phyloP scores from a whole-genome alignment of 2,113 vertebrate genomes.

The Cheilinus undulatus region DNA sequence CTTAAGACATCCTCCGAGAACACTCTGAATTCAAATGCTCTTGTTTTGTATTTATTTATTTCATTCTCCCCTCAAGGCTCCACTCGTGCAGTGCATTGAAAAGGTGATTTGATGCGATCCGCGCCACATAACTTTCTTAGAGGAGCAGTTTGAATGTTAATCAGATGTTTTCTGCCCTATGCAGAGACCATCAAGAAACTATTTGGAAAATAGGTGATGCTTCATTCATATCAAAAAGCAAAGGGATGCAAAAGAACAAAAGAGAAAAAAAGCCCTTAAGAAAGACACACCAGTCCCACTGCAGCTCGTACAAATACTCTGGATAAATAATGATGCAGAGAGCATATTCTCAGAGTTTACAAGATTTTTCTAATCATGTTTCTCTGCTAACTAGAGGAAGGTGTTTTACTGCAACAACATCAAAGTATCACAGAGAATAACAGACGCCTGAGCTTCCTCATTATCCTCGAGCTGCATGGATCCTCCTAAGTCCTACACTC shows the following conservation, averaged over 20 bases:
- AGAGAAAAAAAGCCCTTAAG: constrained; percentile 15
- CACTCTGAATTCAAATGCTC: constrained; percentile 55
- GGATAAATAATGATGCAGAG: constrained; percentile 53
- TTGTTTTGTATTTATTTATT: constrained; percentile 68
- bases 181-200: constrained; percentile 28
- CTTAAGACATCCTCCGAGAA: constrained; percentile 49
- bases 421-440: constrained; percentile 52
- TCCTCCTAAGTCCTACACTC: constrained; percentile 34
- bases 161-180: constrained; percentile 16
- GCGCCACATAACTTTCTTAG: constrained; percentile 40
- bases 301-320: constrained; percentile 12
- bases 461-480: constrained; percentile 50
- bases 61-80: constrained; percentile 36
- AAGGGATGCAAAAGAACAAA: not conserved
- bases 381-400: constrained; percentile 38
- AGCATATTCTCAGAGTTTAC: constrained; percentile 32
- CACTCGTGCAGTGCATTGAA: constrained; percentile 34
- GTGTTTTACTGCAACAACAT: constrained; percentile 53
- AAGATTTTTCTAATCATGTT: constrained; percentile 58
- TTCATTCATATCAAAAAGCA: constrained; percentile 50
- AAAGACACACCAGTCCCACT: constrained; percentile 7
- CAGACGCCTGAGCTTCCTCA: constrained; percentile 48
- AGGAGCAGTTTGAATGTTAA: constrained; percentile 50
- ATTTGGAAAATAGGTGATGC: constrained; percentile 30
- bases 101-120: constrained; percentile 60